Percentiles rank a stretch among this genome's conserved stretches.
Conservation (phyloP, 1,140 invertebrate genomes). For the Aricia agestis region DNA sequence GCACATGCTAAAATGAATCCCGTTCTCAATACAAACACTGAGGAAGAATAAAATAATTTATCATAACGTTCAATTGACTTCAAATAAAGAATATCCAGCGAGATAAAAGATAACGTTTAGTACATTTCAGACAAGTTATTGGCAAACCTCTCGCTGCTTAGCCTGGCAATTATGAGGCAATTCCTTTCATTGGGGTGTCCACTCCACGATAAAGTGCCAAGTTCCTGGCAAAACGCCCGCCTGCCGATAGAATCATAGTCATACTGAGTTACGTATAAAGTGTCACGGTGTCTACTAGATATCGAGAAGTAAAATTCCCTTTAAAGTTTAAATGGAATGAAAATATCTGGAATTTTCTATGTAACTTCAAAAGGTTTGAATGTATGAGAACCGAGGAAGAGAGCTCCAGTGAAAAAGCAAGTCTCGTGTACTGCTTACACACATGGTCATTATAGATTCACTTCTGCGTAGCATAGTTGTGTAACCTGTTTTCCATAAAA, state of each 20-base stretch:
- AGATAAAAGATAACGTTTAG: neutral
- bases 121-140: slow-evolving; percentile 1
- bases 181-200: neutral
- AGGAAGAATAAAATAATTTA: neutral
- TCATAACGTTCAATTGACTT: neutral
- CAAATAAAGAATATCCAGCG: neutral
- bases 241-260: neutral
- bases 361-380: neutral
- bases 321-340: neutral
- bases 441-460: too few relatives aligned
- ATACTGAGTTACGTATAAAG: neutral
- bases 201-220: neutral
- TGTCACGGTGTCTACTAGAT: neutral
- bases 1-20: too few relatives aligned
- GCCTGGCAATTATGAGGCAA: slow-evolving; percentile 2
- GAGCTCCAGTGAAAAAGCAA: too few relatives aligned
- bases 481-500: too few relatives aligned
- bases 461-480: too few relatives aligned
- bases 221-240: slow-evolving; percentile 1
- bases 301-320: slow-evolving; percentile 1
- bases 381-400: too few relatives aligned
- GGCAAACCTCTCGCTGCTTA: neutral
- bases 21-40: too few relatives aligned
- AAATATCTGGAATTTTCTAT: neutral
- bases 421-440: too few relatives aligned